Evolutionary conservation across 2,113 vertebrate genomes (phyloP), one percentile per base, ranked within the genome.

Genomic region (Corythaixoides concolor): DNA sequence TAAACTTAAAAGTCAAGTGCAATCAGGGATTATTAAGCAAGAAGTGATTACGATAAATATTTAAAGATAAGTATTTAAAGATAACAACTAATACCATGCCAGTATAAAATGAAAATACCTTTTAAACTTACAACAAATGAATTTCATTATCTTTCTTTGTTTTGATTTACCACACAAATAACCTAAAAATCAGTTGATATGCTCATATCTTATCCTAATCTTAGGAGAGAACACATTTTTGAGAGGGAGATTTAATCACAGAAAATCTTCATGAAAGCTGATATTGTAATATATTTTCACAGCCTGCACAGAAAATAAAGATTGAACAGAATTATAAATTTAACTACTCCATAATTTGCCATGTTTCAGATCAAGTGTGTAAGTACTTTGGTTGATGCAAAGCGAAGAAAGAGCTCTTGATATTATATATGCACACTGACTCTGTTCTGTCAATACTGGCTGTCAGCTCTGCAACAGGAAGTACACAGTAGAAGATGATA

Each of bases 1-100:
- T 89, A 63, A 97, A 96, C 74, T 83, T 89, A 97, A 97, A 98
- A 97, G 95, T 98, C 97, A 98, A 98, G 97, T 97, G 97, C 93
- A 98, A 98, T 98, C 97, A 98, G 95, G 15, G 95, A 96, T 94
- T 93, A 90, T 85, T 97, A 97, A 79, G 79, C 88, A 92, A 96
- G 87, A 96, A 96, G 64, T 91, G 68, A 98, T 98, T 96, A 97
- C 55, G n/a, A n/a, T n/a, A n/a, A n/a, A n/a, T n/a, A n/a, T n/a
- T n/a, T n/a, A n/a, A n/a, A n/a, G 66, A 37, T 72, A 96, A 82
- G 67, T 85, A 97, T 97, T 96, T 96, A 95, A 97, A 96, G 87
- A 72, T 68, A 95, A 96, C 80, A 95, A 92, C 33, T 93, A 95
- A 92, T 67, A 66, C 43, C 17, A 50, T 81, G 93, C 75, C 88